These are phyloP conservation scores for Schizopygopsis malacanthus DNA, from an alignment of 2,797 vertebrate species.

Conservation along the genomic window DNA sequence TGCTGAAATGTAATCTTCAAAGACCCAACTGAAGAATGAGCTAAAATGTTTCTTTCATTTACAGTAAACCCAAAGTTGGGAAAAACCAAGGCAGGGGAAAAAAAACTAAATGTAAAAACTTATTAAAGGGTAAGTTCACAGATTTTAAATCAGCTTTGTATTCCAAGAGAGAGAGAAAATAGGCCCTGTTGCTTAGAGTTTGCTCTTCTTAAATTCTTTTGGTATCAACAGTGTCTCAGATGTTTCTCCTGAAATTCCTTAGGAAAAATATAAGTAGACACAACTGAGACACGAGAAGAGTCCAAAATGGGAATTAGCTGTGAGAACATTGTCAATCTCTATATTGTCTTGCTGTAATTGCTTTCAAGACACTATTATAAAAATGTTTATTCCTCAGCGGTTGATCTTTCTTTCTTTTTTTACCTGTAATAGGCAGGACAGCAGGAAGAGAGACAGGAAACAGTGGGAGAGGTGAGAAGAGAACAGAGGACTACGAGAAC, in stretches of 20 bases:
- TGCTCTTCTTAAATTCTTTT: background rate
- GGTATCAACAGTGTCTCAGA: background rate
- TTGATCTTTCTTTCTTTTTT: background rate
- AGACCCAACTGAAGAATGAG: background rate
- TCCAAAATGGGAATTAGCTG: background rate
- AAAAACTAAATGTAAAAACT: background rate
- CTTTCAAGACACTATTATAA: background rate
- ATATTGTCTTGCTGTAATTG: background rate
- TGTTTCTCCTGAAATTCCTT: background rate
- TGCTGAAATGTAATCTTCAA: background rate
- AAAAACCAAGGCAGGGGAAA: background rate
- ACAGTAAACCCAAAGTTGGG: background rate
- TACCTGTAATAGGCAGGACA: background rate
- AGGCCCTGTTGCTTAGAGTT: too few species aligned
- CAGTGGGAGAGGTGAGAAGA: background rate
- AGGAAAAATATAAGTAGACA: background rate
- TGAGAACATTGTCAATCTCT: background rate
- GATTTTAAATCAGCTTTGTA: background rate
- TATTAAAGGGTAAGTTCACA: background rate
- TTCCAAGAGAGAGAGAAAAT: background rate
- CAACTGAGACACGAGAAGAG: background rate
- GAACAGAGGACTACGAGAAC: background rate
- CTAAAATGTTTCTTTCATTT: background rate
- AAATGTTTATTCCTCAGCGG: background rate
- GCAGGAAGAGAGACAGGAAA: background rate